A percentile compares a stretch with the other conserved stretches of the same genome.
Evolutionary conservation across 1,140 invertebrate genomes (phyloP).

Genomic region (Ylistrum balloti): DNA sequence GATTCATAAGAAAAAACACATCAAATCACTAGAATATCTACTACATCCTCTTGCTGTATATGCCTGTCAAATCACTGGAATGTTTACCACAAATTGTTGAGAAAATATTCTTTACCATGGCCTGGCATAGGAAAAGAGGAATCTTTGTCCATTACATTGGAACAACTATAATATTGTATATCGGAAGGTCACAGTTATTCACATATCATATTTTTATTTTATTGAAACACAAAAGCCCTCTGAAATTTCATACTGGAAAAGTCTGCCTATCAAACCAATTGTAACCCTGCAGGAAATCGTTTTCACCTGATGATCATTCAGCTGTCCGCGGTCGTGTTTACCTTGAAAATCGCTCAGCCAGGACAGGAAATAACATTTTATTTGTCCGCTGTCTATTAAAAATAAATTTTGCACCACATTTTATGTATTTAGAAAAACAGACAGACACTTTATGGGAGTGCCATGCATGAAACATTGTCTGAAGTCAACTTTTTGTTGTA

Average conservation of each 20-base stretch:
- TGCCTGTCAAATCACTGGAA: too few species aligned
- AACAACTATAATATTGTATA: neutral
- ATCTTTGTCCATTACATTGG: too few species aligned
- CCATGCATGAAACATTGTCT: neutral
- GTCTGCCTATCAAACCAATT: neutral
- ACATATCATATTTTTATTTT: neutral
- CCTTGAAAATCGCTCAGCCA: conserved; percentile 4
- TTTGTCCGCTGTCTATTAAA: conserved; percentile 26
- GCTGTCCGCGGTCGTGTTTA: neutral
- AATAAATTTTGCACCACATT: neutral
- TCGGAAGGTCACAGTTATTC: neutral
- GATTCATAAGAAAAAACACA: too few species aligned
- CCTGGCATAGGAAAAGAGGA: too few species aligned
- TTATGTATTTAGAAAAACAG: conserved; percentile 1
- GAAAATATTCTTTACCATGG: too few species aligned
- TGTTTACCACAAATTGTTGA: too few species aligned
- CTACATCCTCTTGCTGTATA: too few species aligned
- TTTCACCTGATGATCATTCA: neutral
- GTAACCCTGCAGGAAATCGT: neutral
- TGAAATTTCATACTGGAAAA: conserved; percentile 18
- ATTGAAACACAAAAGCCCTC: neutral
- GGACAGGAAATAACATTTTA: neutral
- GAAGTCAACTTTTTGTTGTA: neutral
- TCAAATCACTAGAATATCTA: too few species aligned
- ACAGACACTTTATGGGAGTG: neutral